phyloP scores from a whole-genome alignment of 2,113 vertebrate species.

The Chloroceryle aenea region DNA sequence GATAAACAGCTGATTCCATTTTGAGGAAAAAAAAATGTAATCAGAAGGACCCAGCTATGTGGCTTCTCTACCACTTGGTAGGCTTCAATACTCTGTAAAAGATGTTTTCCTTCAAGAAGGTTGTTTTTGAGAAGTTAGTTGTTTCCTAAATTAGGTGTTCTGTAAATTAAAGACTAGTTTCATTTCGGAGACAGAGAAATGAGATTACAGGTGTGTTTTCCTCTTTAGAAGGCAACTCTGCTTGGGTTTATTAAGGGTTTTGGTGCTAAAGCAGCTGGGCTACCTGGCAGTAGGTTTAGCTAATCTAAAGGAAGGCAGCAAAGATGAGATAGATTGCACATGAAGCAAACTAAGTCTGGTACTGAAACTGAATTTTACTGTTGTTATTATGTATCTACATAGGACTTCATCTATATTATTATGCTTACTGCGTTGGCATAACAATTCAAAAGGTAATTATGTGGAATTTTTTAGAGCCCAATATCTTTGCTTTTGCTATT shows the following conservation, averaged over 20 bases:
- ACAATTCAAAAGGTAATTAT: neutral
- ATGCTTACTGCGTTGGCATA: neutral
- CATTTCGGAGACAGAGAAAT: neutral
- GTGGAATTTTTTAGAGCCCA: neutral
- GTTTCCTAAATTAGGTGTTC: neutral
- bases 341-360: neutral
- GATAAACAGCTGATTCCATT: neutral
- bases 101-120: neutral
- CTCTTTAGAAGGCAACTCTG: neutral
- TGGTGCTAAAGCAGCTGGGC: neutral
- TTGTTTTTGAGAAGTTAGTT: neutral
- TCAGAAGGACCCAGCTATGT: fast-evolving
- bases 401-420: neutral
- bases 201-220: neutral
- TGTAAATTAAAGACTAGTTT: neutral
- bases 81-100: neutral
- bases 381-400: neutral
- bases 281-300: neutral
- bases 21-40: fast-evolving
- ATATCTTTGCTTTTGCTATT: neutral
- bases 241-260: neutral
- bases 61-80: neutral
- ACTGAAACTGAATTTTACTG: neutral
- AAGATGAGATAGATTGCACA: neutral
- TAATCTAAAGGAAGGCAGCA: neutral